A percentile compares a stretch with the other conserved stretches of the same genome.
phyloP scores from a whole-genome alignment of 2,113 vertebrate genomes.

The Tylochromis polylepis region DNA sequence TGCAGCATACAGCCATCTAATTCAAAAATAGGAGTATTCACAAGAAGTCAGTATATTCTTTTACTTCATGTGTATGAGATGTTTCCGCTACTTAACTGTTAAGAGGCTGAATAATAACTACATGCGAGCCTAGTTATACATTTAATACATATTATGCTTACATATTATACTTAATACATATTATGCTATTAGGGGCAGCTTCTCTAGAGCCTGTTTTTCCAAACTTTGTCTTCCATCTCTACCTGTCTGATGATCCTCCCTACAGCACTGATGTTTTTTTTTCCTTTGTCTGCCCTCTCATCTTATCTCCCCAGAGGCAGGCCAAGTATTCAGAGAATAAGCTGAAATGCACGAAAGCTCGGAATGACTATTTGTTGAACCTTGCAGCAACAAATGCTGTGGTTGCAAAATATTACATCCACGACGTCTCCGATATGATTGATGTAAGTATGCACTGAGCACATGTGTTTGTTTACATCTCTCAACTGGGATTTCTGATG shows the following conservation, averaged over 20 bases:
- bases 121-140: background rate
- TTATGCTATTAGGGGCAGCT: background rate
- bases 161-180: background rate
- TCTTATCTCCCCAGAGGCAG: constrained; percentile 82
- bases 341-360: constrained; percentile 96
- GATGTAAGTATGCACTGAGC: constrained; percentile 82
- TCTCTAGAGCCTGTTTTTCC: background rate
- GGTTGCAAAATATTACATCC: constrained; percentile 98
- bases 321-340: constrained; percentile 99
- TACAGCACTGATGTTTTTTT: background rate
- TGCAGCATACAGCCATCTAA: background rate
- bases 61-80: background rate
- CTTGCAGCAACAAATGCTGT: constrained; percentile 92
- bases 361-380: constrained; percentile 96
- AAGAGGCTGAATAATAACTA: background rate
- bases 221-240: background rate
- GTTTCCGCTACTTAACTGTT: background rate
- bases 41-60: background rate
- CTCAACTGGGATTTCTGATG: constrained; percentile 48
- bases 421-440: constrained; percentile 95
- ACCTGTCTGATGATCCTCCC: background rate
- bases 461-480: constrained; percentile 49
- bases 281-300: constrained; percentile 15
- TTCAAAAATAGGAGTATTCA: background rate
- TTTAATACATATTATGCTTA: background rate